Conservation (phyloP, 2,888 invertebrate genomes). For the Lithophane socia region DNA sequence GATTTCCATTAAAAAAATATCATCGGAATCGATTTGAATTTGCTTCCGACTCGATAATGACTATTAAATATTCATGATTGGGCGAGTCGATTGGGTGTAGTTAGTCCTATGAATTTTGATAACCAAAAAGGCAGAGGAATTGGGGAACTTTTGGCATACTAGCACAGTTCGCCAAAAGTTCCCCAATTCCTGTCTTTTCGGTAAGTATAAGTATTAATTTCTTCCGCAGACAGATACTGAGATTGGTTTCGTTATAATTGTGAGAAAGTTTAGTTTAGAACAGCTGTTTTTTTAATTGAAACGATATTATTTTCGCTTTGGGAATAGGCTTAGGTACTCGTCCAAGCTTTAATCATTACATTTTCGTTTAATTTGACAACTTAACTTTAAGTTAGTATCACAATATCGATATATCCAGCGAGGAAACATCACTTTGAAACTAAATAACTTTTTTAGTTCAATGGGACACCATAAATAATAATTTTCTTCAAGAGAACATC, state of each 20-base stretch:
- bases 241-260: conserved; percentile 35
- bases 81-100: conserved; percentile 11
- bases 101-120: conserved; percentile 29
- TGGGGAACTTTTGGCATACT: background rate
- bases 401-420: too few species aligned
- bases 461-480: too few species aligned
- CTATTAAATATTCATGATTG: conserved; percentile 55
- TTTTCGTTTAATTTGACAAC: too few species aligned
- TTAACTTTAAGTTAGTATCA: too few species aligned
- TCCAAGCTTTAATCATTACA: too few species aligned
- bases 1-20: conserved; percentile 43
- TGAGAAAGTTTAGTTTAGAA: conserved; percentile 13
- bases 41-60: conserved; percentile 38
- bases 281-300: conserved; percentile 36
- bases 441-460: too few species aligned
- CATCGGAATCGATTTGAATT: conserved; percentile 34
- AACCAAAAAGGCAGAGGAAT: conserved; percentile 1
- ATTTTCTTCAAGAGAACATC: too few species aligned
- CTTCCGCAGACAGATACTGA: conserved; percentile 1
- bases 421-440: too few species aligned
- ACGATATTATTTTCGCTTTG: conserved; percentile 14
- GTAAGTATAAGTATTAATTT: conserved; percentile 16
- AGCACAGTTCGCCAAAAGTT: background rate
- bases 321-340: too few species aligned
- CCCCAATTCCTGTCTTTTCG: too few species aligned